Conservation (phyloP, 2,888 invertebrate species). For the Tetrapedia diversipes region DNA sequence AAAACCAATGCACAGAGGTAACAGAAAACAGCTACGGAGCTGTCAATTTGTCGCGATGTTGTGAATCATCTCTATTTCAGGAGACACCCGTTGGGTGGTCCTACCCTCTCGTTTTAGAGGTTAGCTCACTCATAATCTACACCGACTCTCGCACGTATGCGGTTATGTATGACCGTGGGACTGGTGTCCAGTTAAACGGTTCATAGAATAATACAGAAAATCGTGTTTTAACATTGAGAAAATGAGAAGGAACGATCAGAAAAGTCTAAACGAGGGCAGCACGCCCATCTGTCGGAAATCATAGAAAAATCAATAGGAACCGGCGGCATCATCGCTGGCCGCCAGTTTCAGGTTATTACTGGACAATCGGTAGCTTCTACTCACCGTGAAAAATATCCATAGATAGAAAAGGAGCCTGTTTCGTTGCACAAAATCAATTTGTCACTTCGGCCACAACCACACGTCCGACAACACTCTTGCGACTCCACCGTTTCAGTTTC, state of each 20-base stretch:
- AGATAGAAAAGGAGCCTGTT: constrained; percentile 54
- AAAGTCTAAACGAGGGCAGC: constrained; percentile 65
- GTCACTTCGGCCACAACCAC: constrained; percentile 76
- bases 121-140: constrained; percentile 65
- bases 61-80: constrained; percentile 81
- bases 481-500: constrained; percentile 75
- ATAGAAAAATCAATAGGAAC: constrained; percentile 75
- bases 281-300: constrained; percentile 76
- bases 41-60: constrained; percentile 68
- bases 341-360: constrained; percentile 8
- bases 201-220: not conserved
- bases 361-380: constrained; percentile 48
- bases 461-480: constrained; percentile 78
- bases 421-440: constrained; percentile 73
- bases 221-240: constrained; percentile 27
- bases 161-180: not conserved
- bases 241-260: constrained; percentile 46
- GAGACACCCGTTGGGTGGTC: constrained; percentile 75
- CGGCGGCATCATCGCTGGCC: constrained; percentile 45
- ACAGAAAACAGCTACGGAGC: constrained; percentile 34
- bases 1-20: constrained; percentile 13
- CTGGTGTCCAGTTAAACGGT: not conserved
- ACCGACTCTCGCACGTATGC: constrained; percentile 3
- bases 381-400: constrained; percentile 76
- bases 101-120: constrained; percentile 73